These are phyloP conservation scores for Dunckerocampus dactyliophorus DNA, from an alignment of 2,113 vertebrate genomes.

Conservation along the genomic window DNA sequence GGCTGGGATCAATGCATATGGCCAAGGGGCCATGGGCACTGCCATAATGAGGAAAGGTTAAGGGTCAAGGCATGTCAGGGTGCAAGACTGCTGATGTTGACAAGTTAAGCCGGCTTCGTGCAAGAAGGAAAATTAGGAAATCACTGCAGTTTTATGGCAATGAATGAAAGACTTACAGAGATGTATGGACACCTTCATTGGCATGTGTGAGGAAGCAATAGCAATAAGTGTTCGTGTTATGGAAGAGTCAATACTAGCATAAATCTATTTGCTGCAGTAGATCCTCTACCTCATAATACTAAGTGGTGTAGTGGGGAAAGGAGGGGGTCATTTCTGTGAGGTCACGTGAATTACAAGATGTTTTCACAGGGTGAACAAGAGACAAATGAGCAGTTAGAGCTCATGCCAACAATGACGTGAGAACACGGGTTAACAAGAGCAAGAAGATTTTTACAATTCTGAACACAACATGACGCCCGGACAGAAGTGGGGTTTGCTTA, in stretches of 20 bases:
- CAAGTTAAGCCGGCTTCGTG: conserved; percentile 4
- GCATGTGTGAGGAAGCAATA: background rate
- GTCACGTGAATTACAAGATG: conserved; percentile 64
- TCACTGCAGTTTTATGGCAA: conserved; percentile 13
- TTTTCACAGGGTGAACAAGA: conserved; percentile 48
- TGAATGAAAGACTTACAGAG: background rate
- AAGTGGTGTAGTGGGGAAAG: background rate
- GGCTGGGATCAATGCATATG: conserved; percentile 40
- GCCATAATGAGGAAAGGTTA: conserved; percentile 43
- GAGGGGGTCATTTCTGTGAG: conserved; percentile 49
- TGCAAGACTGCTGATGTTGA: conserved; percentile 37
- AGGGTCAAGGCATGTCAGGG: conserved; percentile 37
- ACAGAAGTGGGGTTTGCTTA: background rate
- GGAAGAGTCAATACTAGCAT: too few species aligned
- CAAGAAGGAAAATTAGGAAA: conserved; percentile 16
- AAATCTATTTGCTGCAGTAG: too few species aligned
- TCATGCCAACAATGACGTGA: background rate
- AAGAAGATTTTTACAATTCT: conserved; percentile 2
- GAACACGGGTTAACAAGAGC: background rate
- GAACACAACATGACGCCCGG: background rate
- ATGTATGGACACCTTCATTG: background rate
- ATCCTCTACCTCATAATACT: too few species aligned
- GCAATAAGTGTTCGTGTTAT: background rate
- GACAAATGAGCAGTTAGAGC: conserved; percentile 13
- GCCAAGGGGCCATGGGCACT: conserved; percentile 28